Conservation (phyloP, 2,888 invertebrate species). For the Sacculina carcini region DNA sequence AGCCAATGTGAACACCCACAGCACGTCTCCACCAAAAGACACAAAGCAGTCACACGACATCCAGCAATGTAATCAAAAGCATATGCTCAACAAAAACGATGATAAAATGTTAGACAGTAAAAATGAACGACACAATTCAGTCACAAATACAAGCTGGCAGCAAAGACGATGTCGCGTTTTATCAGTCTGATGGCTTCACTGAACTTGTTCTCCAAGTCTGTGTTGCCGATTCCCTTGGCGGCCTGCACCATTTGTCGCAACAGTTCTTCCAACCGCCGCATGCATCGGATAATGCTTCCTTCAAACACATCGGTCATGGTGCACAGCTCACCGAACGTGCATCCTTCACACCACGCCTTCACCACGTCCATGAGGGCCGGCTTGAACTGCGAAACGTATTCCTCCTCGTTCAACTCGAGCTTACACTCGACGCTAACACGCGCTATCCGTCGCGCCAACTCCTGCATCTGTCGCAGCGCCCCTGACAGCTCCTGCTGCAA, state of each 20-base stretch:
- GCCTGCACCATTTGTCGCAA: slow-evolving; percentile 84
- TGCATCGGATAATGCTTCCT: slow-evolving; percentile 67
- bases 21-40: no score
- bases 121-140: background rate
- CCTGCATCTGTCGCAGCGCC: slow-evolving; percentile 74
- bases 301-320: slow-evolving; percentile 92
- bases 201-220: slow-evolving; percentile 84
- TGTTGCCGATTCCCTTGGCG: slow-evolving; percentile 85
- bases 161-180: slow-evolving; percentile 98
- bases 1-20: no score
- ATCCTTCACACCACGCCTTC: slow-evolving; percentile 80
- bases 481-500: slow-evolving; percentile 63
- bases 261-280: slow-evolving; percentile 86
- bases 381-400: slow-evolving; percentile 71
- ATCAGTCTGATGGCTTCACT: slow-evolving; percentile 66
- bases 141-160: slow-evolving; percentile 82
- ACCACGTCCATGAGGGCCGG: slow-evolving; percentile 95
- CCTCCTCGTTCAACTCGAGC: slow-evolving; percentile 47
- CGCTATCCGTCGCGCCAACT: slow-evolving; percentile 76
- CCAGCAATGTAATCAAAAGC: no score
- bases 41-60: no score
- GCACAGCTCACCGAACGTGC: slow-evolving; percentile 68
- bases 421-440: slow-evolving; percentile 22
- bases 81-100: no score
- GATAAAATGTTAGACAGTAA: no score